Evolutionary conservation across 2,797 vertebrate genomes (phyloP).

Genomic region (Enteromius argenteus): DNA sequence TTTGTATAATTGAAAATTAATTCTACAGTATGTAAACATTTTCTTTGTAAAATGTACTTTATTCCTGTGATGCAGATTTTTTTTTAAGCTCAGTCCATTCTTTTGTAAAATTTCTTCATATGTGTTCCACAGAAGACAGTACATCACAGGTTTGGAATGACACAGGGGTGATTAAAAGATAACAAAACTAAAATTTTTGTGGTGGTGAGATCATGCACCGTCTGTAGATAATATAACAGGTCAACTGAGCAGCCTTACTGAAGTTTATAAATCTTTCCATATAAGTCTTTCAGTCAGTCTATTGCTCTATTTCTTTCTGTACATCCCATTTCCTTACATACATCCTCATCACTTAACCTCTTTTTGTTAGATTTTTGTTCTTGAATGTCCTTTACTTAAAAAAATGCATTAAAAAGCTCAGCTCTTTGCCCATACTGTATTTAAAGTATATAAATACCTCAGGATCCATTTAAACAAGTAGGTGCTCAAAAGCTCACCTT

Average conservation of each 20-base stretch:
- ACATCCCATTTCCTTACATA: constrained; percentile 31
- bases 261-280: constrained; percentile 6
- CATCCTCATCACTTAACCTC: constrained; percentile 20
- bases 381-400: constrained; percentile 55
- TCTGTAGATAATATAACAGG: background rate
- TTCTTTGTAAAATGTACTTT: background rate
- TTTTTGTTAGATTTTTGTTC: constrained; percentile 22
- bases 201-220: background rate
- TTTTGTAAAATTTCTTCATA: background rate
- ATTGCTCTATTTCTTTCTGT: constrained; percentile 27
- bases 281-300: background rate
- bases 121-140: background rate
- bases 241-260: background rate
- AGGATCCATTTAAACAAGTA: constrained; percentile 59
- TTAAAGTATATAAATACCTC: constrained; percentile 54
- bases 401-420: constrained; percentile 50
- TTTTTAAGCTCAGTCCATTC: background rate
- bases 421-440: constrained; percentile 48
- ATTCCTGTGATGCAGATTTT: background rate
- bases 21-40: background rate
- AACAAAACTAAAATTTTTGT: fast-evolving
- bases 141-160: background rate
- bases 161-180: background rate
- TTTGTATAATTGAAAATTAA: background rate
- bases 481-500: constrained; percentile 84